These are phyloP conservation scores for Drosophila chauvacae DNA, from an alignment of 1,140 invertebrate genomes.

Conservation along the genomic window DNA sequence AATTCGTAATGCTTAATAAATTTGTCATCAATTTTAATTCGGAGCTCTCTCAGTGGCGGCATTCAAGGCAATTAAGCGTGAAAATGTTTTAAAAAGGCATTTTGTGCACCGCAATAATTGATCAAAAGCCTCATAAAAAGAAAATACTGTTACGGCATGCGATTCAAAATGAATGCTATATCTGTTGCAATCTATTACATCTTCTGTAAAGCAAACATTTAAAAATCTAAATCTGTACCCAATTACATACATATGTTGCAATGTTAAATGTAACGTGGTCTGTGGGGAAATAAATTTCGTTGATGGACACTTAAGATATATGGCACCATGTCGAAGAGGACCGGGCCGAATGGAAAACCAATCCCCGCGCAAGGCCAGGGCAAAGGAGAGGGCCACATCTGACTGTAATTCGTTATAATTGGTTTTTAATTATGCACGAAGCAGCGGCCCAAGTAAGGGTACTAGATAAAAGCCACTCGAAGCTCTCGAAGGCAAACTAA, in stretches of 20 bases:
- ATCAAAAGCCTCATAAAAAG: conserved; percentile 8
- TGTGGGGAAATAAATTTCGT: conserved; percentile 47
- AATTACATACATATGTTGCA: conserved; percentile 61
- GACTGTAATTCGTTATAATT: conserved; percentile 60
- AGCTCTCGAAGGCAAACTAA: conserved; percentile 51
- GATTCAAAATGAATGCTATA: not conserved
- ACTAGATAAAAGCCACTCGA: conserved; percentile 45
- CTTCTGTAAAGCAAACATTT: not conserved
- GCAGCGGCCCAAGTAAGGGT: conserved; percentile 15
- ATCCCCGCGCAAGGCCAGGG: conserved; percentile 19
- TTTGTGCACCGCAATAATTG: conserved; percentile 13
- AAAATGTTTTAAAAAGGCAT: conserved; percentile 19
- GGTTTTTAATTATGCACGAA: conserved; percentile 74
- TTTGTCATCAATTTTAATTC: conserved; percentile 69
- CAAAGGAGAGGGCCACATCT: conserved; percentile 13
- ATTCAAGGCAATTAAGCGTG: conserved; percentile 30
- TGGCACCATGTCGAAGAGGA: conserved; percentile 13
- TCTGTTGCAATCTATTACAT: not conserved
- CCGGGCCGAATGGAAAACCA: conserved; percentile 7
- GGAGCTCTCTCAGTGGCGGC: not conserved
- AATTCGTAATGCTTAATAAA: conserved; percentile 71
- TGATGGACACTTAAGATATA: conserved; percentile 61
- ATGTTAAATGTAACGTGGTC: conserved; percentile 15
- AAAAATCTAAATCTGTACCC: conserved; percentile 15
- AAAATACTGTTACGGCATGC: not conserved